Base-by-base conservation (phyloP, 2,888 invertebrate species). In the Itoplectis maculator region DNA sequence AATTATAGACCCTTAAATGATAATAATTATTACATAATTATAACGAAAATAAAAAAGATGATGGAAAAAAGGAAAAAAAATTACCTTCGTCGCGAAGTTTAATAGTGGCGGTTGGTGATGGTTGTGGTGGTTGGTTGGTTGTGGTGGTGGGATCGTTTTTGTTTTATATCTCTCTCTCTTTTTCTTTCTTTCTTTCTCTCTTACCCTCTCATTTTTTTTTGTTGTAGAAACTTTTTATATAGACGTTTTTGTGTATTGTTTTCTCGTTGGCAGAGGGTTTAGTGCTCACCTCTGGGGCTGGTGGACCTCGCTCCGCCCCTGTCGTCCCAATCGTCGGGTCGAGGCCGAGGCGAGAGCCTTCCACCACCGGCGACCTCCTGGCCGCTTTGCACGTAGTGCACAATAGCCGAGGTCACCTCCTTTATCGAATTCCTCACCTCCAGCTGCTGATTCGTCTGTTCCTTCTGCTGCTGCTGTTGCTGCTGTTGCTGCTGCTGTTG, bases 351-450 rank as follows among this genome's bases (percentile, higher is more conserved):
- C 84, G 92, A 92, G 56, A 92, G 89, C 74, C 92, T 89, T 84
- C 91, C 92, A 84, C 89, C 89, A 84, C 89, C 91, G 76, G 86
- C 92, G 86, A 92, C 93, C 88, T 93, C 93, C 87, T 92, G 93
- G 86, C 93, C 93, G 88, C 93, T 94, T 85, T 94, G 94, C 83
- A 98, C 97, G 94, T 97, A 98, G 93, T 98, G 97, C 75, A 97
- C 98, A 88, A 98, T 98, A 65, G 98, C 98, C 87, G 97, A 97
- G 85, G 98, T 98, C 86, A 98, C 98, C 93, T 97, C 97, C 93
- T 97, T 97, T 92, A 98, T 98, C 79, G 97, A 97, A 84, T 97
- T 95, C 91, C 92, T 90, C 87, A 92, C 92, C 87, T 92, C 92
- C 87, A 91, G 89, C 86, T 92, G 92, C 86, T 92, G 92, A 89